Percentiles rank a stretch among this genome's conserved stretches.
These are phyloP conservation scores for Chaetophractus vellerosus DNA, from an alignment of 2,797 vertebrate species.

Conservation along the genomic window DNA sequence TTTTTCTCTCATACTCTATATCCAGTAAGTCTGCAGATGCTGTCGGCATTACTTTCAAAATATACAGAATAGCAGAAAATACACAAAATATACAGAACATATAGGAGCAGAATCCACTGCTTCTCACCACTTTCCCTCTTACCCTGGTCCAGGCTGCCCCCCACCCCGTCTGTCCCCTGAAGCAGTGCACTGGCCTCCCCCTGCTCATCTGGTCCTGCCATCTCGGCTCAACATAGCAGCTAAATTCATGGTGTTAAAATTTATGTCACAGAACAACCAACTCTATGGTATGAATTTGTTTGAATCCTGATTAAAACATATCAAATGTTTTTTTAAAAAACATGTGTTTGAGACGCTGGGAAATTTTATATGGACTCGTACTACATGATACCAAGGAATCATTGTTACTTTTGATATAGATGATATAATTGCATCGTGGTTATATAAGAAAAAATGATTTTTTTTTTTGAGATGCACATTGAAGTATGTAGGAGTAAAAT, in stretches of 20 bases:
- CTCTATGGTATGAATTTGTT: neutral
- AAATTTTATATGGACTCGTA: neutral
- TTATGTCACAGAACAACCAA: neutral
- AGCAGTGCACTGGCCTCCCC: neutral
- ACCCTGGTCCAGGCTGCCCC: neutral
- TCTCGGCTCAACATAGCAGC: neutral
- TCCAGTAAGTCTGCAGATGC: neutral
- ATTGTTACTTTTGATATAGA: neutral
- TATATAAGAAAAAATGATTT: neutral
- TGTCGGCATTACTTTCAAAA: neutral
- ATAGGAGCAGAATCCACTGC: neutral
- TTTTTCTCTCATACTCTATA: neutral
- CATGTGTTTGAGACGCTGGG: neutral
- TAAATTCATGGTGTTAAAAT: neutral
- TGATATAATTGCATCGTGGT: neutral
- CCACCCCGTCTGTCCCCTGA: neutral
- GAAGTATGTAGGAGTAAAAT: neutral
- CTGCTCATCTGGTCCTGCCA: neutral
- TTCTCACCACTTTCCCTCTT: too few relatives aligned
- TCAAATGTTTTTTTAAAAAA: neutral
- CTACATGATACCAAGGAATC: neutral
- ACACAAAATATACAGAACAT: too few relatives aligned
- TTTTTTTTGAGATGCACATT: conserved; percentile 7
- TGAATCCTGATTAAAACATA: neutral
- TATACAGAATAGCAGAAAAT: too few relatives aligned